Conservation (phyloP, 2,888 invertebrate species). For the Scrobipalpa costella region DNA sequence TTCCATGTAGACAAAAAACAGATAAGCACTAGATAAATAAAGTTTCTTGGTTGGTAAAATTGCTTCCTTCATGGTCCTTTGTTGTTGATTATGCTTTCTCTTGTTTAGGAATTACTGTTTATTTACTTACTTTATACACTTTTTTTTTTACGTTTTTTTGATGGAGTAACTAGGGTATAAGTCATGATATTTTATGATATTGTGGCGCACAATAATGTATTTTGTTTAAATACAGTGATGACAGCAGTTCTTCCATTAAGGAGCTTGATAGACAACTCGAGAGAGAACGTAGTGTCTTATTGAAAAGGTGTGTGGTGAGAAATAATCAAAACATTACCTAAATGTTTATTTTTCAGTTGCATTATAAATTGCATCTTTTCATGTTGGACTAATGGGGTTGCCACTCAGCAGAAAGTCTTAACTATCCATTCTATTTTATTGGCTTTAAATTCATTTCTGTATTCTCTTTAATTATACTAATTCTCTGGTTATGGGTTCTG, state of each 20-base stretch:
- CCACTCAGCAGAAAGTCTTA: neutral
- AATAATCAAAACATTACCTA: conserved; percentile 25
- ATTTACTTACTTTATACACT: neutral
- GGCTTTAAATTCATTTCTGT: neutral
- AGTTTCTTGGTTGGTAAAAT: neutral
- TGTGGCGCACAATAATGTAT: conserved; percentile 27
- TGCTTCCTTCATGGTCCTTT: neutral
- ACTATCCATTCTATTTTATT: neutral
- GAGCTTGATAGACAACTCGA: conserved; percentile 39
- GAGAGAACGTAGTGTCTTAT: conserved; percentile 38
- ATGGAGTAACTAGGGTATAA: neutral
- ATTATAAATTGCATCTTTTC: conserved; percentile 20
- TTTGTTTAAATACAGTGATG: conserved; percentile 43
- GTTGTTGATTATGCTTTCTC: neutral
- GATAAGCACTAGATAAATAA: conserved; percentile 9
- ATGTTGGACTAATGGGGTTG: neutral
- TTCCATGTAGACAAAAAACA: neutral
- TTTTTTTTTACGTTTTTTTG: neutral
- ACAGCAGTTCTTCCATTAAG: conserved; percentile 38
- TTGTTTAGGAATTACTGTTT: neutral
- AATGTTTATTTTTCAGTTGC: conserved; percentile 27
- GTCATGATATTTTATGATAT: too few species aligned
- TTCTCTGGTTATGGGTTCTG: neutral
- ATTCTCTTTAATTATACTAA: neutral
- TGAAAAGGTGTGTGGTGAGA: conserved; percentile 42